phyloP scores from a whole-genome alignment of 2,797 vertebrate species.

The Staurois parvus region DNA sequence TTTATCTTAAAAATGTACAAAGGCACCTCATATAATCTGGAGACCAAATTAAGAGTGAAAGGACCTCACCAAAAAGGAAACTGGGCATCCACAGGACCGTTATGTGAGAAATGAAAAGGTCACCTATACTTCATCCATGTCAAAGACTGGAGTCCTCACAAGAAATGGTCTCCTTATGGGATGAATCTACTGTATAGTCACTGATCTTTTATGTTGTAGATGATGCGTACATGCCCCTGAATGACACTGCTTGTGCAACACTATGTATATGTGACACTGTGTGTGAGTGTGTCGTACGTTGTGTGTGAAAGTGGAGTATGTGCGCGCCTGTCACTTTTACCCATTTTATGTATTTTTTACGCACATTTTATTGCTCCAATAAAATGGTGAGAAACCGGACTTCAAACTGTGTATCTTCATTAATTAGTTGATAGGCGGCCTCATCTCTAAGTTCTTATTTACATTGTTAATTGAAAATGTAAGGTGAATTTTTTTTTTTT shows the following conservation, averaged over 20 bases:
- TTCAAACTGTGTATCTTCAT: background rate
- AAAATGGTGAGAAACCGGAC: constrained; percentile 45
- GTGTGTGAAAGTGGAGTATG: constrained; percentile 1
- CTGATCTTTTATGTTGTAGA: constrained; percentile 16
- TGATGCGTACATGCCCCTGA: constrained; percentile 7
- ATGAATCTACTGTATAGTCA: constrained; percentile 34
- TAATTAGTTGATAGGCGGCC: background rate
- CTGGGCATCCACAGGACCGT: background rate
- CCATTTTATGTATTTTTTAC: constrained; percentile 59
- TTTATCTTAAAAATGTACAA: constrained; percentile 13
- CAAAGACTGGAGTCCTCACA: background rate
- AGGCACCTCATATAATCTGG: background rate
- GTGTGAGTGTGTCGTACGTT: constrained; percentile 2
- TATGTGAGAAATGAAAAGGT: background rate
- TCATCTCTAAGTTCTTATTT: too few relatives aligned
- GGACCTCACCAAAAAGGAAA: background rate
- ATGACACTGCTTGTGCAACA: constrained; percentile 29
- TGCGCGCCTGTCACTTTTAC: constrained; percentile 4
- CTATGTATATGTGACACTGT: constrained; percentile 10
- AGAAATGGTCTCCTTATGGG: background rate
- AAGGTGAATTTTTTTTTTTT: too few relatives aligned
- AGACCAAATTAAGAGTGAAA: background rate
- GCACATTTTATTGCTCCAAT: constrained; percentile 61
- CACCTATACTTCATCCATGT: background rate
- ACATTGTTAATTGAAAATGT: too few relatives aligned